Percentiles rank a stretch among this genome's conserved stretches.
Evolutionary conservation across 2,113 vertebrate genomes (phyloP).

Genomic region (Alosa alosa): DNA sequence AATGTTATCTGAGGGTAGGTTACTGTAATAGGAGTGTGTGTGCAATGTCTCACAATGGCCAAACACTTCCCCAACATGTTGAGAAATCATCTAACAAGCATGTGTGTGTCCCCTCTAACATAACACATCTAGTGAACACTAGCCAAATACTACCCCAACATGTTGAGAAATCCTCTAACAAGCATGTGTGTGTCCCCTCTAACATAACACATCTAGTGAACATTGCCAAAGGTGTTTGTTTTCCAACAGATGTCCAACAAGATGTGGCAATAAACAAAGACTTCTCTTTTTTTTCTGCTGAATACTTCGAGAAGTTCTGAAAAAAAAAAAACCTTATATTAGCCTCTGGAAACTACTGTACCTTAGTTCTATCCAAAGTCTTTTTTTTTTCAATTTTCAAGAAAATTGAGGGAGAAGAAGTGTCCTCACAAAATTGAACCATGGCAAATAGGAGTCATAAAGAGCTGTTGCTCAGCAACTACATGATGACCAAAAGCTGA

Average conservation of each 20-base stretch:
- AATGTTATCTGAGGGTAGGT: neutral
- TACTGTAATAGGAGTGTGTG: neutral
- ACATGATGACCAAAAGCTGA: no score
- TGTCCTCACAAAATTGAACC: no score
- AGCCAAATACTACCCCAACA: no score
- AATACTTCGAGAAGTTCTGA: neutral
- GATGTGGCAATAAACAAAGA: neutral
- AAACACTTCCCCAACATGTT: no score
- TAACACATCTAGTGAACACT: neutral
- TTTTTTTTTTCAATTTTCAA: no score
- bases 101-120: neutral
- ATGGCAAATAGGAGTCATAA: neutral
- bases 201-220: neutral
- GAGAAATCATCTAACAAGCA: neutral
- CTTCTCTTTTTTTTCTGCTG: neutral
- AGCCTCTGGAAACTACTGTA: neutral
- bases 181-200: neutral
- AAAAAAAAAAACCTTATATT: conserved; percentile 25
- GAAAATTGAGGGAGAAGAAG: neutral
- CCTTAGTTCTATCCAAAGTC: neutral
- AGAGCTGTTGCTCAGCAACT: conserved; percentile 30
- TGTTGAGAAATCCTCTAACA: neutral
- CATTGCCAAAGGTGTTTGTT: neutral
- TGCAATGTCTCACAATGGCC: neutral
- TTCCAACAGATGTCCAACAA: no score